phyloP scores from a whole-genome alignment of 2,113 vertebrate genomes.

The Nothocercus julius region DNA sequence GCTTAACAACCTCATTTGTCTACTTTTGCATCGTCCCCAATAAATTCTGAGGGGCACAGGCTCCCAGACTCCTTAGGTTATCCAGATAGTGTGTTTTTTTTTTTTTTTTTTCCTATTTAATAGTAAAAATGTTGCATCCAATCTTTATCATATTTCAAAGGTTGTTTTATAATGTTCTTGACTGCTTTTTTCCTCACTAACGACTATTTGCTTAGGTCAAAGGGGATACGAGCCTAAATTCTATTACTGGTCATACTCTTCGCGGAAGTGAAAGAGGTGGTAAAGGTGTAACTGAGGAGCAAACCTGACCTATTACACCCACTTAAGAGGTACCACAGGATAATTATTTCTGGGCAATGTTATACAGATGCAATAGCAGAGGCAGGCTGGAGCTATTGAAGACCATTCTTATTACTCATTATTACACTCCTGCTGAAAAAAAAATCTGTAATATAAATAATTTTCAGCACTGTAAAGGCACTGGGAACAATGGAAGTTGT shows the following conservation, averaged over 20 bases:
- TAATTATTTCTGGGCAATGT: constrained; percentile 45
- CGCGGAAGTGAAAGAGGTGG: background rate
- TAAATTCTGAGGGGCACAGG: constrained; percentile 74
- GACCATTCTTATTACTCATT: constrained; percentile 62
- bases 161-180: constrained; percentile 42
- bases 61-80: constrained; percentile 59
- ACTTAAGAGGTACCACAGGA: background rate
- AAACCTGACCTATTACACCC: background rate
- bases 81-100: constrained; percentile 33
- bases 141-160: constrained; percentile 48
- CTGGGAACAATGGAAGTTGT: constrained; percentile 69
- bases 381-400: constrained; percentile 31
- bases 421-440: constrained; percentile 37
- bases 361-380: constrained; percentile 9
- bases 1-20: constrained; percentile 75
- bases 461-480: constrained; percentile 68
- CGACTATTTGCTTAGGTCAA: background rate
- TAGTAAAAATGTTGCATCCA: constrained; percentile 42
- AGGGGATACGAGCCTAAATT: background rate
- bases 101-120: constrained; percentile 39
- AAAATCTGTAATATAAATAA: constrained; percentile 60
- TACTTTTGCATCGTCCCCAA: constrained; percentile 73
- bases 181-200: background rate
- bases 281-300: background rate
- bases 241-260: background rate